These are phyloP conservation scores for Cossypha dichroa DNA, from an alignment of 2,797 vertebrate species.

Conservation along the genomic window DNA sequence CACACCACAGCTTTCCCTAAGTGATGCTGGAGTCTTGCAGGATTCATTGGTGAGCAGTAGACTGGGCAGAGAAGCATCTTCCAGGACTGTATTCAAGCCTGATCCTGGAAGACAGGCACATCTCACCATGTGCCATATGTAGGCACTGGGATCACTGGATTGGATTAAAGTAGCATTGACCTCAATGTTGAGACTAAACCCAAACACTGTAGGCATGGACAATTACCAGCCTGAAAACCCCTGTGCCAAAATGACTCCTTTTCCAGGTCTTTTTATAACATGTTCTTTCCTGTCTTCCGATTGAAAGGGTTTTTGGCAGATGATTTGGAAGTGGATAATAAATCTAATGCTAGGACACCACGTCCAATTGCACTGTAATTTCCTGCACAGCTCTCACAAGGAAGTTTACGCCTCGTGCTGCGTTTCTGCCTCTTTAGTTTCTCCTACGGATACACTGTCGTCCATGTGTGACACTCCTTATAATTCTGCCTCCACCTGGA, in stretches of 20 bases:
- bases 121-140: not conserved
- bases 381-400: not conserved
- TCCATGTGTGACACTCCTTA: not conserved
- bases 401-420: not conserved
- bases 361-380: not conserved
- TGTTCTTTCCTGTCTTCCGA: not conserved
- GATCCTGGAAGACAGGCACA: not conserved
- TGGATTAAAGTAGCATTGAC: not conserved
- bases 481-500: not conserved
- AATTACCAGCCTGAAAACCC: not conserved
- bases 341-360: not conserved
- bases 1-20: not conserved
- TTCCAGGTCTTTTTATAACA: not conserved
- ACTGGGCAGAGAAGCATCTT: not conserved
- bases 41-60: accelerated
- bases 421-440: not conserved
- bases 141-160: not conserved
- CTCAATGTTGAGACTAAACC: not conserved
- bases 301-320: not conserved
- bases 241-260: not conserved
- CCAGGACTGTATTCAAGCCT: not conserved
- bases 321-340: not conserved
- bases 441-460: not conserved
- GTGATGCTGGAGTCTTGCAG: accelerated
- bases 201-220: not conserved